Evolutionary conservation across 2,888 invertebrate genomes (phyloP), one percentile per base, ranked within the genome.

Genomic region (Acrobasis repandana): DNA sequence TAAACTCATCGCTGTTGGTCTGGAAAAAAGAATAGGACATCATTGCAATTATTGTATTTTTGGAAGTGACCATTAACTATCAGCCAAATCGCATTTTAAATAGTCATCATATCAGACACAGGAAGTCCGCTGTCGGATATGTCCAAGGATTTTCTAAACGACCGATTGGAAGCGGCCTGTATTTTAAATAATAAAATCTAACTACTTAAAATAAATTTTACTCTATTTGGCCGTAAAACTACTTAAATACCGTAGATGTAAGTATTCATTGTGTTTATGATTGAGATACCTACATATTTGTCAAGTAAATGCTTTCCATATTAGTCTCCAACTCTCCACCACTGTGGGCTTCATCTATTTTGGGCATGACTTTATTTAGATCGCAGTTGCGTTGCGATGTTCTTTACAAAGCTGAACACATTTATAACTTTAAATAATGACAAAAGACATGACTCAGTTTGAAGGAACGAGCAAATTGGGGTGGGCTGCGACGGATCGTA

Each of bases 1-100:
- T 66, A 95, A 78, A 70, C 93, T 94, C 85, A 94, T 93, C 0
- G 94, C 94, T 65, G 93, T 94, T 1, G 95, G 95, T 64, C 94
- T 93, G 77, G 73, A 82, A 76, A 52, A 52, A 61, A 54, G 16
- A 51, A 20, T 46, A 16, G n/a, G 15, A n/a, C 58, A 57, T 47
- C 56, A 46, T 49, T 28, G 28, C 2, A 28, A 6, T 28, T 28
- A 28, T 28, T 28, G 4, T 20, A 20, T 20, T 20, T 20, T 20
- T 20, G 4, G 20, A 20, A 20, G 20, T 20, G 20, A 20, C 4
- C 4, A 20, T 20, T 20, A 20, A 20, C 20, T 20, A 20, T 20
- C 2, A 20, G 20, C 20, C 20, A 20, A 20, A 20, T 20, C 2
- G 20, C 20, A 20, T 20, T 20, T 3, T 20, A 20, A 3, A n/a